Evolutionary conservation across 1,140 invertebrate species (phyloP).

Genomic region (Cydia splendana): DNA sequence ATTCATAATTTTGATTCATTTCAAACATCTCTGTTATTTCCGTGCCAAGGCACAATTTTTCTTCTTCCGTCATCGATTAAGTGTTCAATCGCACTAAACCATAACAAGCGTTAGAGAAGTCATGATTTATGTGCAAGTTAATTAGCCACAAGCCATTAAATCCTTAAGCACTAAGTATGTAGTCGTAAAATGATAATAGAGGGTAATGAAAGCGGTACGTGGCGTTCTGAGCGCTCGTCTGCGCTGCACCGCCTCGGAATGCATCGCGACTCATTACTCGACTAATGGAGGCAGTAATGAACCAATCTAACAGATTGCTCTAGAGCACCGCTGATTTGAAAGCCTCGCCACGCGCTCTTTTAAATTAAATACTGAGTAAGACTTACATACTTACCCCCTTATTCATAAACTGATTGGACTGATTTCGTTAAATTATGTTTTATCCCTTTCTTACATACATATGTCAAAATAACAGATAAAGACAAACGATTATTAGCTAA

Average conservation of each 20-base stretch:
- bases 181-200: slow-evolving; percentile 30
- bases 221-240: slow-evolving; percentile 51
- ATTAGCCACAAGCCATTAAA: slow-evolving; percentile 21
- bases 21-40: neutral
- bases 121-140: slow-evolving; percentile 13
- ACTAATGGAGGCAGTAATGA: slow-evolving; percentile 77
- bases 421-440: no score
- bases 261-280: slow-evolving; percentile 78
- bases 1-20: neutral
- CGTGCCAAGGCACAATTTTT: neutral
- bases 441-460: no score
- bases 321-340: slow-evolving; percentile 73
- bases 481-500: no score
- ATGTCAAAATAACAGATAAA: no score
- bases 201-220: slow-evolving; percentile 26
- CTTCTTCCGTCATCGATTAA: neutral
- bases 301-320: slow-evolving; percentile 79
- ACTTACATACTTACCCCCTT: neutral
- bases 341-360: slow-evolving; percentile 56
- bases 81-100: neutral
- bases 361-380: slow-evolving; percentile 47
- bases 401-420: no score
- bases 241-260: slow-evolving; percentile 51
- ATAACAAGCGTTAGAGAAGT: neutral
- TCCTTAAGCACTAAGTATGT: slow-evolving; percentile 25